Evolutionary conservation across 2,888 invertebrate species (phyloP), one percentile per base, ranked within the genome.

Genomic region (Nipponacmea schrenckii): DNA sequence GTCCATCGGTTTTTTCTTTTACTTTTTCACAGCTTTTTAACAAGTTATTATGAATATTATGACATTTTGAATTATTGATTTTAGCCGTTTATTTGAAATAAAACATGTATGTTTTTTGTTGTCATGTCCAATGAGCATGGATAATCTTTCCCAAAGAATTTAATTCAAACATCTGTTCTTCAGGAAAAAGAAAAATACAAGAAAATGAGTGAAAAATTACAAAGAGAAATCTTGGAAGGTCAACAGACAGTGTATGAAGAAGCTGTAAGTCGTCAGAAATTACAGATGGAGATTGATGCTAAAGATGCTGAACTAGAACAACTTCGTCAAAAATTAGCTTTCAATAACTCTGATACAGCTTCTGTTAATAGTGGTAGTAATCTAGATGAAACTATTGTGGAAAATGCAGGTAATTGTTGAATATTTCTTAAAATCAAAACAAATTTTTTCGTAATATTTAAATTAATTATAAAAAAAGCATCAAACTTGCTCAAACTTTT

Each of bases 231-330:
- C 81, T 95, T 95, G 89, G 97, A 98, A 86, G 91, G 92, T 72
- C 93, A 96, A 91, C 94, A 94, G 76, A 94, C 94, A 88, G 91
- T 95, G 66, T 92, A 93, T 74, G 95, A 90, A 78, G 89, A 90
- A 77, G 82, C 80, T n/a, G 87, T 87, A 72, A 74, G 78, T 5
- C 75, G 92, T 81, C 91, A 94, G 81, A 93, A 94, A 76, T 92
- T 97, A 74, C 94, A 96, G 89, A 97, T 97, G 97, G 98, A 98
- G 91, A 92, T 97, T 75, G 97, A 97, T 90, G 95, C 96, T 85
- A 98, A 97, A 89, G 97, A 98, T 87, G 95, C 94, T 0, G 97
- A 98, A 90, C 96, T 98, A 77, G 97, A 98, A 90, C 95, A 95
- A 87, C 90, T 97, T 44, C 86, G 89, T 72, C 94, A 95, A 89